Evolutionary conservation across 2,888 invertebrate species (phyloP), one percentile per base, ranked within the genome.

Genomic region (Leptopilina drosophilae): DNA sequence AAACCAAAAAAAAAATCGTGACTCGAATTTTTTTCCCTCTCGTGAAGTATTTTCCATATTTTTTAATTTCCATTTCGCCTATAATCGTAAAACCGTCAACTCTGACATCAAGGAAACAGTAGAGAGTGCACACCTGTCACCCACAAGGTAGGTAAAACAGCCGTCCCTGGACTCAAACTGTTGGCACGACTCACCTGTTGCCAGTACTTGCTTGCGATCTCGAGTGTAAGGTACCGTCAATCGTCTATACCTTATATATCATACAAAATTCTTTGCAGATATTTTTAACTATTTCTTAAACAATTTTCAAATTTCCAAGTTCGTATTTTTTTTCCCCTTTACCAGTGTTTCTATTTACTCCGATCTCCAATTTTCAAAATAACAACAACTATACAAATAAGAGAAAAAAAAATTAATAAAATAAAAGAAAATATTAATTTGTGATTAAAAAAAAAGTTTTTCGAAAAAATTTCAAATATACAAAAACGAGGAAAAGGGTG

Each of bases 101-200:
- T n/a, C 56, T n/a, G 49, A 56, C 33, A 33, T 33, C 33, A 73
- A 73, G 73, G 73, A 73, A 73, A 56, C 53, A 73, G 49, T 12
- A 8, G 46, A 2, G 26, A 9, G 53, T 26, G 73, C 73, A 56
- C 73, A 73, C 73, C 73, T 73, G 73, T 73, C 73, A 73, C 73
- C 73, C 73, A 73, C 33, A 53, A 73, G 73, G 69, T 69, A 69
- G 26, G 49, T 26, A 69, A 69, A 73, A 53, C 73, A 56, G 53
- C 73, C 73, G 73, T 73, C 73, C 73, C 73, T 73, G 73, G 73
- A 53, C 53, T 53, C 56, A 73, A 73, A 73, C 73, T 69, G 69
- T 69, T 69, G 49, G 69, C 69, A 69, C 26, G 53, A 53, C 73
- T 73, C 73, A 73, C 73, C 73, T 73, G 73, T 73, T 73, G 73